These are phyloP conservation scores for Amiota communis DNA, from an alignment of 2,888 invertebrate species.

Conservation along the genomic window DNA sequence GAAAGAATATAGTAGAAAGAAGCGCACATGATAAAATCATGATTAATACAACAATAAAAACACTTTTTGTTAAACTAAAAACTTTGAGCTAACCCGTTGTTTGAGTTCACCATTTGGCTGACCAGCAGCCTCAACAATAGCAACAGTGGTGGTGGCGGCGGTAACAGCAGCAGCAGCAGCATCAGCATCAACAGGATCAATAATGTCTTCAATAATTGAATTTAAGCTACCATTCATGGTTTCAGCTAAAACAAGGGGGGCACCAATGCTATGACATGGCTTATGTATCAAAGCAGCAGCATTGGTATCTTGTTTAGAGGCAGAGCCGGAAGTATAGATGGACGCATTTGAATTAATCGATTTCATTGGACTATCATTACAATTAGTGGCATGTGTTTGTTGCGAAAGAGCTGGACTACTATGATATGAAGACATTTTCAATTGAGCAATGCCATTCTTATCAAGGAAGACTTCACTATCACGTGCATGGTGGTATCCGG, in stretches of 20 bases:
- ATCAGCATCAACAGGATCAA: neutral
- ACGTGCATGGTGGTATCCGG: constrained; percentile 42
- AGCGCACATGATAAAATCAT: constrained; percentile 11
- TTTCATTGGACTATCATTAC: constrained; percentile 57
- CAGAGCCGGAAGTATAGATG: neutral
- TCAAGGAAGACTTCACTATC: constrained; percentile 61
- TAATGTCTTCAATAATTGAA: constrained; percentile 20
- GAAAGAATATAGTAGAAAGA: constrained; percentile 9
- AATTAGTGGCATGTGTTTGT: constrained; percentile 68
- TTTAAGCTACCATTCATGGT: constrained; percentile 48
- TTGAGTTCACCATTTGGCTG: constrained; percentile 66
- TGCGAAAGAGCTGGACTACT: constrained; percentile 63
- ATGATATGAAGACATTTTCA: constrained; percentile 59
- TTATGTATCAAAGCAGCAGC: neutral
- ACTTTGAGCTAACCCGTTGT: constrained; percentile 70
- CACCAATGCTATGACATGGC: constrained; percentile 21
- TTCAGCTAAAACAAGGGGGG: constrained; percentile 40
- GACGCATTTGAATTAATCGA: constrained; percentile 39
- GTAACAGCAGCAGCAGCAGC: constrained; percentile 31
- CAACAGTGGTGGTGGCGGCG: constrained; percentile 51
- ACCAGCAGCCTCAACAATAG: constrained; percentile 46
- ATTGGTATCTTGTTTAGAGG: neutral
- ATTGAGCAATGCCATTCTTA: constrained; percentile 53
- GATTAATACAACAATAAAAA: neutral
- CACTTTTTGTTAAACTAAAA: constrained; percentile 34